Evolutionary conservation across 2,113 vertebrate species (phyloP).

Genomic region (Ranitomeya imitator): DNA sequence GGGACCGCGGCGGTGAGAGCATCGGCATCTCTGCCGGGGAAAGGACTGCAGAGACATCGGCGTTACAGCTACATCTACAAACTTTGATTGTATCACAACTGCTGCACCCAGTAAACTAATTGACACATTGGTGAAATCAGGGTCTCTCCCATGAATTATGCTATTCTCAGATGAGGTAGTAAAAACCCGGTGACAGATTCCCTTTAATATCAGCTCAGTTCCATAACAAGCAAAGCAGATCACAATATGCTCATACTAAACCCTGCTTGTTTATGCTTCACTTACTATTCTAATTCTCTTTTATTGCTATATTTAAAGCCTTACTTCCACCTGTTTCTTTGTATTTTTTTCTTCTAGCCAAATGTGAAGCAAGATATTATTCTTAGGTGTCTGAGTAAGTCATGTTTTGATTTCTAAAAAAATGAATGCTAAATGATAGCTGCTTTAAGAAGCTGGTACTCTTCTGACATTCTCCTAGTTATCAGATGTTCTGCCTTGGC

Average conservation of each 20-base stretch:
- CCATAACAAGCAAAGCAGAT: not conserved
- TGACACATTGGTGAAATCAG: no score
- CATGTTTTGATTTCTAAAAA: slow-evolving; percentile 6
- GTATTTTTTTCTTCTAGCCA: slow-evolving; percentile 12
- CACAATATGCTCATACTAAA: not conserved
- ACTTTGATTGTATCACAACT: no score
- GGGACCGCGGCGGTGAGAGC: no score
- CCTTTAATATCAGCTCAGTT: not conserved
- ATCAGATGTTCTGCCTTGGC: slow-evolving; percentile 27
- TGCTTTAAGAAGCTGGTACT: not conserved
- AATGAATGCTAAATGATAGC: not conserved
- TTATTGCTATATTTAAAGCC: not conserved
- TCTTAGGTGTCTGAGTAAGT: slow-evolving; percentile 29
- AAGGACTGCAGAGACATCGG: no score
- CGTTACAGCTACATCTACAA: no score
- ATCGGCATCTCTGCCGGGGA: no score
- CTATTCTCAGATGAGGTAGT: no score
- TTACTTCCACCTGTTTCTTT: not conserved
- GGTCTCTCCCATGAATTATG: no score
- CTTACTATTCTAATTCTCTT: not conserved
- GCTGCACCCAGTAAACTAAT: no score
- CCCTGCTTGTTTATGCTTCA: not conserved
- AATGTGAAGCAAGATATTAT: slow-evolving; percentile 1
- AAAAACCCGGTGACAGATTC: no score
- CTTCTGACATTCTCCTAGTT: slow-evolving; percentile 20